These are phyloP conservation scores for Chloroclysta siterata DNA, from an alignment of 2,888 invertebrate genomes.

Conservation along the genomic window DNA sequence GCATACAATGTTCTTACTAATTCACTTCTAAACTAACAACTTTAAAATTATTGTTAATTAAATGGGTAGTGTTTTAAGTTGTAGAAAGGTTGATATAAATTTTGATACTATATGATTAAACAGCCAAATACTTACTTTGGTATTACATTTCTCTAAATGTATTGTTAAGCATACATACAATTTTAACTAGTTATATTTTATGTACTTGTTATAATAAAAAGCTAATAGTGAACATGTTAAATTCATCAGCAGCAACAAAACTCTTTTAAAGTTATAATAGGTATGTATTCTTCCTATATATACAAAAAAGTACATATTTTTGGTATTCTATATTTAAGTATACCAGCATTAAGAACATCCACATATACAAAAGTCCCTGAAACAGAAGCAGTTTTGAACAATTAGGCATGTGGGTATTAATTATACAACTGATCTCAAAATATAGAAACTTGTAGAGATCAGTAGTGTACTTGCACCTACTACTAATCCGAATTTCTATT, in stretches of 20 bases:
- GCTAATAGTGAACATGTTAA: conserved; percentile 36
- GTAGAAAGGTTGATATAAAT: conserved; percentile 48
- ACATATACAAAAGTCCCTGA: conserved; percentile 23
- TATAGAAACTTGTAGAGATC: too few relatives aligned
- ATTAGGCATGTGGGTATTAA: not conserved
- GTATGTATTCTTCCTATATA: conserved; percentile 45
- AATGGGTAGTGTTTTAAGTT: conserved; percentile 6
- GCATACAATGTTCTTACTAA: too few relatives aligned
- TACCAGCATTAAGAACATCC: conserved; percentile 38
- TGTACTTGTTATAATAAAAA: conserved; percentile 45
- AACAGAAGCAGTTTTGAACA: conserved; percentile 16
- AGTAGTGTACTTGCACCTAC: not conserved
- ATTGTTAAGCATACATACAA: conserved; percentile 50
- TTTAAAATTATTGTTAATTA: not conserved
- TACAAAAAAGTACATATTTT: conserved; percentile 52
- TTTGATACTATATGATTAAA: conserved; percentile 54
- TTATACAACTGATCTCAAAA: not conserved
- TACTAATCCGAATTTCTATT: conserved; percentile 25
- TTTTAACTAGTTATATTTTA: conserved; percentile 47
- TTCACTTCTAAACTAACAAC: not conserved
- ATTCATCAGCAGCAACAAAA: conserved; percentile 39
- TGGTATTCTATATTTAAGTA: conserved; percentile 43
- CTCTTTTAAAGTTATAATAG: conserved; percentile 35
- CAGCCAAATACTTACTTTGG: conserved; percentile 68
- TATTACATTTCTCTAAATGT: conserved; percentile 50